Percentiles rank a stretch among this genome's conserved stretches.
Conservation (phyloP, 2,797 vertebrate species). For the Holocentrus rufus region DNA sequence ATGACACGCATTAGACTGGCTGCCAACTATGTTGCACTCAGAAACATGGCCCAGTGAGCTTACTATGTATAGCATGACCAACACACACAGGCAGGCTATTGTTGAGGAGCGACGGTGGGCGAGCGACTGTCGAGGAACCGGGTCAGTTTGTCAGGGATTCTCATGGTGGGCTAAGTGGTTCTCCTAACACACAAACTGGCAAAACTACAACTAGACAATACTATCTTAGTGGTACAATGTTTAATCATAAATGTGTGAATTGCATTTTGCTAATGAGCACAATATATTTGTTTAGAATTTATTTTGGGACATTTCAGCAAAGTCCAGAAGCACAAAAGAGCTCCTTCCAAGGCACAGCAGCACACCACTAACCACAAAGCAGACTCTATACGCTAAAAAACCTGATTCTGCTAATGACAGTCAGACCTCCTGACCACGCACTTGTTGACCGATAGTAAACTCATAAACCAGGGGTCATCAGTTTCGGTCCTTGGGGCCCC, state of each 20-base stretch:
- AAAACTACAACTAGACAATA: background rate
- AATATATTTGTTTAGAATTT: too few relatives aligned
- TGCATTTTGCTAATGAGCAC: background rate
- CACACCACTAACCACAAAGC: background rate
- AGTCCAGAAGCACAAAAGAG: too few relatives aligned
- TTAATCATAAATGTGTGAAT: background rate
- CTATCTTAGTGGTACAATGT: too few relatives aligned
- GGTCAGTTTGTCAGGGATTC: background rate
- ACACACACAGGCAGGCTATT: constrained; percentile 3
- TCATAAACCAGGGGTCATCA: background rate
- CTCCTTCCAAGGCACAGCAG: too few relatives aligned
- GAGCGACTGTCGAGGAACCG: background rate
- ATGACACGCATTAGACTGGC: constrained; percentile 52
- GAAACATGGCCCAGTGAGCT: constrained; percentile 4
- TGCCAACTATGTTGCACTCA: constrained; percentile 40
- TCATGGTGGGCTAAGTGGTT: background rate
- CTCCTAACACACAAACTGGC: background rate
- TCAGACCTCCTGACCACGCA: constrained; percentile 6
- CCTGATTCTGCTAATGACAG: constrained; percentile 20
- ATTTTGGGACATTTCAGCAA: too few relatives aligned
- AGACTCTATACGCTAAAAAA: constrained; percentile 19
- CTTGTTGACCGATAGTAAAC: constrained; percentile 8
- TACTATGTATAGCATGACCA: constrained; percentile 9
- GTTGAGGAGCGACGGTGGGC: background rate
- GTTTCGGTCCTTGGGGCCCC: too few relatives aligned